A percentile compares a stretch with the other conserved stretches of the same genome.
Evolutionary conservation across 2,888 invertebrate genomes (phyloP).

Genomic region (Ctenicera cuprea): DNA sequence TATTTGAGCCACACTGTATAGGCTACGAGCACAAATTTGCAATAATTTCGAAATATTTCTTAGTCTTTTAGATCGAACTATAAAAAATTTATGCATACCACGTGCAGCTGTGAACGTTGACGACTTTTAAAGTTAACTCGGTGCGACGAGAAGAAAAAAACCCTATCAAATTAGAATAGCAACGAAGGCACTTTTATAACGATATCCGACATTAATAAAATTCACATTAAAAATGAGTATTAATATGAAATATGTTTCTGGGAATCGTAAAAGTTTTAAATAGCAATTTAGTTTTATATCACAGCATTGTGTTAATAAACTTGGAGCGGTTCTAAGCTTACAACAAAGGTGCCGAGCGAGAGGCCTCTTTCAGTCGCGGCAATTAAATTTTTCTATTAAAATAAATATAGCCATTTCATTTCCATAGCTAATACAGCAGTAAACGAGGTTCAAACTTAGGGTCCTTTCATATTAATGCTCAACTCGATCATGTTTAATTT

Average conservation of each 20-base stretch:
- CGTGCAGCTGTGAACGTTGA: conserved; percentile 4
- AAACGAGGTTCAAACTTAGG: conserved; percentile 49
- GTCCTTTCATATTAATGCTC: conserved; percentile 16
- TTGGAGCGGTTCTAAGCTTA: conserved; percentile 58
- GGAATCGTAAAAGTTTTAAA: conserved; percentile 66
- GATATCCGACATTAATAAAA: conserved; percentile 62
- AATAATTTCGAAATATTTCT: neutral
- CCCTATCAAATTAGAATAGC: conserved; percentile 31
- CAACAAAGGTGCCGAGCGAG: conserved; percentile 63
- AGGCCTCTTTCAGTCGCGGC: conserved; percentile 61
- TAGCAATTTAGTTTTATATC: conserved; percentile 65
- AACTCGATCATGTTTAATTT: conserved; percentile 32
- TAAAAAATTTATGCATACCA: neutral
- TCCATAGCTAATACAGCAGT: conserved; percentile 62
- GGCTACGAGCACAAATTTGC: too few species aligned
- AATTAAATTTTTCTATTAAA: conserved; percentile 67
- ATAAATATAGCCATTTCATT: conserved; percentile 64
- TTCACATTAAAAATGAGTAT: conserved; percentile 65
- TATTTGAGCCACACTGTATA: too few species aligned
- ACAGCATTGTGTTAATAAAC: conserved; percentile 66
- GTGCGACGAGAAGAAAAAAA: conserved; percentile 11
- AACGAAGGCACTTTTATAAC: conserved; percentile 42
- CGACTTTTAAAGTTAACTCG: conserved; percentile 9
- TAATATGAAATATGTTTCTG: conserved; percentile 66
- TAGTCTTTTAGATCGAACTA: neutral